Percentiles rank a stretch among this genome's conserved stretches.
Evolutionary conservation across 2,113 vertebrate genomes (phyloP).

Genomic region (Illadopsis cleaveri): DNA sequence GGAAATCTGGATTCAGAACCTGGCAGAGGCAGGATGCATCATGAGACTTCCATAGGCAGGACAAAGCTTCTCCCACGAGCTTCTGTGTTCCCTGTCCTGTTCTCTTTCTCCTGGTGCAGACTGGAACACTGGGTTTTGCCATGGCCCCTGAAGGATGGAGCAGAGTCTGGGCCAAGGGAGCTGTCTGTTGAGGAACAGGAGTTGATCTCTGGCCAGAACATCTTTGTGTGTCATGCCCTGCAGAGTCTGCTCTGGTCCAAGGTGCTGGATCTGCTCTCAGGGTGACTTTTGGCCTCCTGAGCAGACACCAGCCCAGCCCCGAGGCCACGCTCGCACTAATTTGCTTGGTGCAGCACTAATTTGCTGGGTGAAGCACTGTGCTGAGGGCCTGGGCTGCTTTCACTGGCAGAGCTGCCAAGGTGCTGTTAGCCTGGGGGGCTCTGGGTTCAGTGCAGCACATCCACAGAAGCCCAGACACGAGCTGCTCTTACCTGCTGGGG

Average conservation of each 20-base stretch:
- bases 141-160: neutral
- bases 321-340: neutral
- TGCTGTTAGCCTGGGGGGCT: neutral
- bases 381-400: neutral
- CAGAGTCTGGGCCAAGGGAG: neutral
- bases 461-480: neutral
- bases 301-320: neutral
- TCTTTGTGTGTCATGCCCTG: neutral
- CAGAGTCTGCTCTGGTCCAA: neutral
- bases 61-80: neutral
- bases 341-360: constrained; percentile 7
- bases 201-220: neutral
- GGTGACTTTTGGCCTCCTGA: neutral
- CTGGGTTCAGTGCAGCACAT: neutral
- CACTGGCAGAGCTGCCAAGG: neutral
- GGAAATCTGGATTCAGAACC: neutral
- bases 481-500: neutral
- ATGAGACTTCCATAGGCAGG: neutral
- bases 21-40: neutral
- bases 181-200: neutral
- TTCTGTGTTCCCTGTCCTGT: neutral
- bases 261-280: neutral
- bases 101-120: neutral
- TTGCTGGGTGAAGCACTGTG: neutral
- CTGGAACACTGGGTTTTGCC: neutral